Conservation (phyloP, 2,888 invertebrate genomes). For the Drosophila neotestacea region DNA sequence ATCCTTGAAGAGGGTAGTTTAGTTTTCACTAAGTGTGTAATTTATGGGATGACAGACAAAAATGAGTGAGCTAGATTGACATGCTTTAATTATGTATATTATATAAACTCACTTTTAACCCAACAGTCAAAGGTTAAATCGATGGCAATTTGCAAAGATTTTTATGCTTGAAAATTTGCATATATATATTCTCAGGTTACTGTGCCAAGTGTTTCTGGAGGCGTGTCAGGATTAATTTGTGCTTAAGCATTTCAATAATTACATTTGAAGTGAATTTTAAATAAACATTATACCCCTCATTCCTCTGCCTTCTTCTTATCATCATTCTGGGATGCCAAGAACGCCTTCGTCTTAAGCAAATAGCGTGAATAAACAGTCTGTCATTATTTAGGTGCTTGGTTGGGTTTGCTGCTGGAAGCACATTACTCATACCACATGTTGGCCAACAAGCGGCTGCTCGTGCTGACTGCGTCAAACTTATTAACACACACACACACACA, state of each 20-base stretch:
- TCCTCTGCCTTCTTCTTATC: slow-evolving; percentile 5
- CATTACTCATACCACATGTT: slow-evolving; percentile 69
- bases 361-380: slow-evolving; percentile 46
- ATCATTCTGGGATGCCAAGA: neutral
- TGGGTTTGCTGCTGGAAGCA: slow-evolving; percentile 29
- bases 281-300: slow-evolving; percentile 33
- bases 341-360: slow-evolving; percentile 15
- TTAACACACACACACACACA: slow-evolving; percentile 36
- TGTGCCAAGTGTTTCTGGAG: neutral
- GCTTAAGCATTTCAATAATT: slow-evolving; percentile 44
- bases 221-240: slow-evolving; percentile 30
- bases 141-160: neutral
- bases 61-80: neutral
- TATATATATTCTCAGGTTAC: neutral
- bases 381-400: slow-evolving; percentile 54
- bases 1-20: no score
- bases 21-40: no score
- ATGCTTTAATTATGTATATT: neutral
- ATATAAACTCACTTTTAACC: neutral
- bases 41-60: no score
- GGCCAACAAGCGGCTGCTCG: slow-evolving; percentile 29
- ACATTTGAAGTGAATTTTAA: slow-evolving; percentile 49
- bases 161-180: neutral
- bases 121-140: neutral
- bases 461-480: slow-evolving; percentile 34